Base-by-base conservation (phyloP, 2,113 vertebrate genomes). In the Romanogobio albipinnatus region DNA sequence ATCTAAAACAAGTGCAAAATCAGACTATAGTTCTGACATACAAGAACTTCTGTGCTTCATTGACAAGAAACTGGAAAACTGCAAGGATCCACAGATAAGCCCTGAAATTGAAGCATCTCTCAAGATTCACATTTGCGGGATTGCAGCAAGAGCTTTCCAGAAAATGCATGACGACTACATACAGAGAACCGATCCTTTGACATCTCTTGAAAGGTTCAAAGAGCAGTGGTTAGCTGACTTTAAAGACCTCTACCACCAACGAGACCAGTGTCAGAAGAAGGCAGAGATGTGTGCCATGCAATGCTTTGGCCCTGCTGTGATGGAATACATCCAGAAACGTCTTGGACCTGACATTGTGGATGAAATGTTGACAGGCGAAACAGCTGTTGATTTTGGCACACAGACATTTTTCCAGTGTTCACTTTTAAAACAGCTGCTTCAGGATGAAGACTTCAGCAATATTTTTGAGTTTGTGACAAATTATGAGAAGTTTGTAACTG, bases 51-150 rank as follows among this genome's bases (percentile, higher is more conserved):
- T 91, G 22, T 3, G 68, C 10, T 75, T 79, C 3, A 82, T 86
- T 74, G 87, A 85, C 51, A 17, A 64, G 17, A 70, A 0, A 1
- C 15, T 87, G 13, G 26, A 39, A 36, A 3, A 2, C 0, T 9
- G 68, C 0, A 58, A 39, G 2, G 33, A 53, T 5, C 1, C 47
- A 1, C 43, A 87, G 56, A n/a, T 66, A 1, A 81, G 2, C 17
- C 43, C 51, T 11, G n/a, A 66, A n/a, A 84, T 88, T 70, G 83
- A 88, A 51, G 71, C 75, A 7, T 8, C 5, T 58, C 24, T 91
- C 19, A 91, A 91, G 56, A 22, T 85, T 9, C 83, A 91, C 61
- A 89, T 89, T 29, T 90, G 90, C 83, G 81, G 84, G 0, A 13
- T 22, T 43, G 85, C 89, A 9, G 81, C 74, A 17, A 85, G 56